Base-by-base conservation (phyloP, 2,888 invertebrate genomes). In the Eristalis pertinax region DNA sequence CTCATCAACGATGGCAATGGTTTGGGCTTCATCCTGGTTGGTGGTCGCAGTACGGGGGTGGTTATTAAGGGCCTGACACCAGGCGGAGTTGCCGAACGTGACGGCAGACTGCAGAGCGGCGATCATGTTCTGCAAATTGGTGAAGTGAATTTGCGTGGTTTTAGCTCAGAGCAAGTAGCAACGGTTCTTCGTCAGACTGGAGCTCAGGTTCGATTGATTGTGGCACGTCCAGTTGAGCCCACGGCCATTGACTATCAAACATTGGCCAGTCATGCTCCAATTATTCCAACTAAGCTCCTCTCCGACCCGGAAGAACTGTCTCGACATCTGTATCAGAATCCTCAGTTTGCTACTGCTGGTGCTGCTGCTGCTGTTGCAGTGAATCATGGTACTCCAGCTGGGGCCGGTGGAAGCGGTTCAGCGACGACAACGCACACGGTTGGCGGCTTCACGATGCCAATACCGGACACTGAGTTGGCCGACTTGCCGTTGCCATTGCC, bases 51-150 rank as follows among this genome's bases (percentile, higher is more conserved):
- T 93, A 99, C 99, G 50, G 99, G 99, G 50, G 99, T 99, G 80
- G 99, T 99, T 82, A 98, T 99, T 90, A 99, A 99, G 94, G 98
- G 98, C 89, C 97, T 99, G 89, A 95, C 99, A 80, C 99, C 99
- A 7, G 99, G 99, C 43, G 99, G 99, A 87, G 97, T 98, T 22
- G 99, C 99, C 56, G 99, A 99, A 93, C 96, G 97, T 92, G 99
- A 99, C 94, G 97, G 97, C 85, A 95, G 99, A 73, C 94, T 99
- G 89, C 98, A 98, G 93, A 97, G 98, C 93, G 99, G 99, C 10
- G 99, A 99, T 94, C 99, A 99, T 94, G 97, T 99, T 90, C 95
- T 99, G 90, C 99, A 99, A 94, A 97, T 98, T 90, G 97, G 97
- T 65, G 97, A 98, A 90, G 97, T 99, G 90, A 98, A 98, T 94